Evolutionary conservation across 2,797 vertebrate species (phyloP).

Genomic region (Vultur gryphus): DNA sequence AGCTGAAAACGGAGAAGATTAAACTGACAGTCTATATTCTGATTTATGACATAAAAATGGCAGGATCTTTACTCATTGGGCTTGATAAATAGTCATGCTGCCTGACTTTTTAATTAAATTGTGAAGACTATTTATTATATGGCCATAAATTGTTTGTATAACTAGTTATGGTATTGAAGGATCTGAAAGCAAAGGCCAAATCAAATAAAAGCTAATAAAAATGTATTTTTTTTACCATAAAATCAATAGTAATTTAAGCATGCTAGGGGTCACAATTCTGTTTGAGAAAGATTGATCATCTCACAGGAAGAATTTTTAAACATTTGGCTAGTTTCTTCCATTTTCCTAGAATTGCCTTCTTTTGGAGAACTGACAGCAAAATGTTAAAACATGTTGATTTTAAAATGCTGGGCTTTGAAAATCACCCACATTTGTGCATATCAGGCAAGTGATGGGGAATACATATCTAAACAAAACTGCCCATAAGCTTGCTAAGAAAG

Average conservation of each 20-base stretch:
- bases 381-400: background rate
- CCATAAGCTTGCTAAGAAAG: background rate
- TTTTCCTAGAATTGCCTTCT: background rate
- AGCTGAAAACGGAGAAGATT: background rate
- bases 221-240: background rate
- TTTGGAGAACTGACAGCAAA: background rate
- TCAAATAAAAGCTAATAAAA: slow-evolving; percentile 22
- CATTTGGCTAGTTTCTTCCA: background rate
- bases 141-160: background rate
- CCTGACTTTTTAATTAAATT: slow-evolving; percentile 29
- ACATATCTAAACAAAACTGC: background rate
- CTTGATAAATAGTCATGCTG: background rate
- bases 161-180: background rate
- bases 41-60: slow-evolving; percentile 13
- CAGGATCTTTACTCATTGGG: background rate
- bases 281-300: background rate
- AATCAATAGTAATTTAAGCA: slow-evolving; percentile 17
- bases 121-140: background rate
- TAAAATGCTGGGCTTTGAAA: background rate
- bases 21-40: background rate
- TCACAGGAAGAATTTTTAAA: background rate
- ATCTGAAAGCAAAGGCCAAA: background rate
- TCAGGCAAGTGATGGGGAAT: background rate
- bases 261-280: background rate
- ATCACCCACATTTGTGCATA: background rate